Evolutionary conservation across 2,797 vertebrate species (phyloP), one percentile per base, ranked within the genome.

Genomic region (Liparis tanakae): DNA sequence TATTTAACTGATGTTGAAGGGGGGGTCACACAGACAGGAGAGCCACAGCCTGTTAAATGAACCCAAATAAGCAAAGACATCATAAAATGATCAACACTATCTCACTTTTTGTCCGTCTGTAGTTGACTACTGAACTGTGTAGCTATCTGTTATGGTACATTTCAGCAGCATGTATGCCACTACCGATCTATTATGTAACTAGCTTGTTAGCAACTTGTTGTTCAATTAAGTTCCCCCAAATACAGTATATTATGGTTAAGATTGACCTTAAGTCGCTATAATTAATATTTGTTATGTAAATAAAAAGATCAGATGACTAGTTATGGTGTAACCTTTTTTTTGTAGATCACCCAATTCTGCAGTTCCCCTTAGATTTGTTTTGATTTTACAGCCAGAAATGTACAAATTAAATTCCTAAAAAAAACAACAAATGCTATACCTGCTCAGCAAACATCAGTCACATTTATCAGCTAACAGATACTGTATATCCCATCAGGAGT

Each of bases 1-100:
- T 39, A 58, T 83, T 84, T 74, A 86, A 89, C 87, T 70, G 76
- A 84, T 78, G 86, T 76, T 84, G 78, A 79, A 73, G 70, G 65
- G 60, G 36, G 61, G 69, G 70, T 80, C 68, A 50, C 71, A 72
- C 46, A 70, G 74, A 67, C 64, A 41, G 67, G 58, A 62, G 48
- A 69, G 68, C 76, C 43, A 65, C 68, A 65, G 63, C 37, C 57
- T 54, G 56, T 67, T 68, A 79, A 81, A 81, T 66, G 30, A 76
- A 70, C 54, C 53, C 67, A 68, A 67, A 85, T 69, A 18, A 67
- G 62, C 67, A 71, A 67, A 72, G 58, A 73, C 20, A 60, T 41
- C 20, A 13, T 50, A 18, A 34, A 34, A 70, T 72, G 46, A 76
- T 46, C 14, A 56, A 37, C 1, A 15, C 7, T 30, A 54, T 34